A percentile compares a stretch with the other conserved stretches of the same genome.
phyloP scores from a whole-genome alignment of 2,113 vertebrate species.

The Butorides virescens region DNA sequence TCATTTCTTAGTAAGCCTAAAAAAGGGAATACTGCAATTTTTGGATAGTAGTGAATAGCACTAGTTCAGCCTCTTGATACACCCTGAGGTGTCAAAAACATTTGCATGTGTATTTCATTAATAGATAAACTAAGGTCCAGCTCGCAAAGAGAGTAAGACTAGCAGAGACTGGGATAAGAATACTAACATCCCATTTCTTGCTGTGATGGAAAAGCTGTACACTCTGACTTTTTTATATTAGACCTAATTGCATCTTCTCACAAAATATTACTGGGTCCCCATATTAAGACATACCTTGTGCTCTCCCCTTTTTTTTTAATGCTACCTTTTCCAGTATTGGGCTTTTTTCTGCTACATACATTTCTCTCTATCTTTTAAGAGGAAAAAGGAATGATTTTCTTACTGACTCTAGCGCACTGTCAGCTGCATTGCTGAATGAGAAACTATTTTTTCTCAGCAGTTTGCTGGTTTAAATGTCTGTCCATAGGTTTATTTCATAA shows the following conservation, averaged over 20 bases:
- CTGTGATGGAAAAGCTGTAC: neutral
- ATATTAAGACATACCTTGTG: neutral
- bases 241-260: neutral
- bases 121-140: neutral
- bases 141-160: neutral
- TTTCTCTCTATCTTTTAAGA: neutral
- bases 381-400: neutral
- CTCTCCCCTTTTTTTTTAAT: neutral
- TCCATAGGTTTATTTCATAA: constrained; percentile 1
- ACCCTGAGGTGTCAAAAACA: neutral
- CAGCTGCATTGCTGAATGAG: neutral
- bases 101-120: neutral
- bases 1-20: neutral
- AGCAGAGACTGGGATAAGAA: neutral
- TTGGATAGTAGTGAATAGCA: neutral
- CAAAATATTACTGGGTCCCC: neutral
- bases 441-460: constrained; percentile 12
- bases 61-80: neutral
- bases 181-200: neutral
- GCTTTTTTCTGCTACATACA: neutral
- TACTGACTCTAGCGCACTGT: neutral
- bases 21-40: neutral
- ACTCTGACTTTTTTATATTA: neutral
- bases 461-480: constrained; percentile 10
- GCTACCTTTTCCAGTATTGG: neutral